These are phyloP conservation scores for Catocala sponsa DNA, from an alignment of 2,888 invertebrate species.

Conservation along the genomic window DNA sequence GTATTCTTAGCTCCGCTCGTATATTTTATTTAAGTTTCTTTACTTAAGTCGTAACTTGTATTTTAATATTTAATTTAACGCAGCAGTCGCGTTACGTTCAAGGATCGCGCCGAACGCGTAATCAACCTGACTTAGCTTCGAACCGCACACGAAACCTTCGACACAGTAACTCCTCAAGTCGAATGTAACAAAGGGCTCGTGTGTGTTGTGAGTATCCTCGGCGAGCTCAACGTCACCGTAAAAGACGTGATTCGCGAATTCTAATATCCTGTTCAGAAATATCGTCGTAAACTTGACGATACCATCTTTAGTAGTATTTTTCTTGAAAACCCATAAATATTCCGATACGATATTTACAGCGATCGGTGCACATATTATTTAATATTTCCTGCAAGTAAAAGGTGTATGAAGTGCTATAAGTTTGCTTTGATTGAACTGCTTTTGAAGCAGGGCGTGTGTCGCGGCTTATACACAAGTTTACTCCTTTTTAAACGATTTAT, in stretches of 20 bases:
- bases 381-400: conserved; percentile 33
- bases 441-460: conserved; percentile 3
- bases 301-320: conserved; percentile 36
- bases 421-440: conserved; percentile 29
- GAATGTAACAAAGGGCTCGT: conserved; percentile 14
- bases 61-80: conserved; percentile 23
- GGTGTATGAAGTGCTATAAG: conserved; percentile 21
- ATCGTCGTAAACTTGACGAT: conserved; percentile 38
- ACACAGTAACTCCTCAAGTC: conserved; percentile 8
- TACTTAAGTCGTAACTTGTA: conserved; percentile 15
- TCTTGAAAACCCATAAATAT: conserved; percentile 17
- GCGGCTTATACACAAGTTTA: too few species aligned
- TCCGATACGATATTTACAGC: conserved; percentile 14
- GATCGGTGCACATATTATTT: conserved; percentile 33
- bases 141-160: conserved; percentile 9
- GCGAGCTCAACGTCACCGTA: conserved; percentile 12
- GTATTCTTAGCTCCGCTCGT: conserved; percentile 18
- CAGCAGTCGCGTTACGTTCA: conserved; percentile 9
- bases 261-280: conserved; percentile 45
- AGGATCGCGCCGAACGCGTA: neutral
- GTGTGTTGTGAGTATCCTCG: conserved; percentile 13
- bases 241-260: conserved; percentile 20
- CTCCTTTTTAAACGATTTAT: too few species aligned
- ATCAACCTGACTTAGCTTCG: conserved; percentile 12
- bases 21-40: conserved; percentile 27